Evolutionary conservation across 1,140 invertebrate species (phyloP), one percentile per base, ranked within the genome.

Genomic region (Ips nitidus): DNA sequence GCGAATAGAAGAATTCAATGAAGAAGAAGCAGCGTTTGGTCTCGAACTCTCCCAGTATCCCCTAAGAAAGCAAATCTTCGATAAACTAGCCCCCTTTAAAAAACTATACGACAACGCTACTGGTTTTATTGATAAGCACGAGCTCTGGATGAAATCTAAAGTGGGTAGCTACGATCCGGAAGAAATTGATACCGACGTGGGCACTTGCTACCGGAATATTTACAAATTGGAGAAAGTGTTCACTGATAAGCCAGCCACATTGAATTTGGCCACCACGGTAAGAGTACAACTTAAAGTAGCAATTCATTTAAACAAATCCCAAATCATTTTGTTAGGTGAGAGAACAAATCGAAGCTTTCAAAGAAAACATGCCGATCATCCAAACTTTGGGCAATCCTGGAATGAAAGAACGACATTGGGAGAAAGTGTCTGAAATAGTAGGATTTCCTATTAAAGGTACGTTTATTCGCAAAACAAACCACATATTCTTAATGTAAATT

Each of bases 371-470:
- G 86, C 94, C 95, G 0, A 89, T 98, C 3, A 91, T 98, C 59
- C 87, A 91, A 77, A 97, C 94, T 0, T 82, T 99, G 1, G 96
- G 96, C 50, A 98, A 98, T 85, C 95, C 95, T 2, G 94, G 91
- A 43, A 89, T 98, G 84, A 92, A 97, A 77, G 88, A 88, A 6
- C 86, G 96, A 5, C 97, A 98, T 81, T 98, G 97, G 97, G 94
- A 97, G 76, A 91, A 94, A 81, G 90, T 99, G 6, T 97, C 94
- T 0, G 95, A 98, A 75, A 93, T 97, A 66, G 93, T 98, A 73
- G 95, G 95, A 0, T 97, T 96, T 80, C 93, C 94, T 1, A 91
- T 99, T 38, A 88, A 90, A 75, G 68, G 68, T 70, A 64, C 37
- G 3, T 22, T 4, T 2, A 41, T 60, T 57, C 57, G 8, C 4